phyloP scores from a whole-genome alignment of 2,888 invertebrate species.

The Drosophila paramelanica region DNA sequence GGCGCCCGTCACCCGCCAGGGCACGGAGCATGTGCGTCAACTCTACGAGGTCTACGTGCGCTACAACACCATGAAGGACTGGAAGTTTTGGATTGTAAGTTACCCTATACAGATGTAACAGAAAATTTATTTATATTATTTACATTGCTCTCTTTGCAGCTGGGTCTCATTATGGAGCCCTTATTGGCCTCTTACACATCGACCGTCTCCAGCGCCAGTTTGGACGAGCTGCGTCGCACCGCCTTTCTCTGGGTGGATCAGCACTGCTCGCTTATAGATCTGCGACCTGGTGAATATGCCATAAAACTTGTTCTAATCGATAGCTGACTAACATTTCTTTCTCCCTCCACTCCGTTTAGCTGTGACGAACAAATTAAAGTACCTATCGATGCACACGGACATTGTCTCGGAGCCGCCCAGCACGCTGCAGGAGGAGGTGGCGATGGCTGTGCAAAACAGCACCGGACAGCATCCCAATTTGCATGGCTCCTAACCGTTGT shows the following conservation, averaged over 20 bases:
- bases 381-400: constrained; percentile 96
- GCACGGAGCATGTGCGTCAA: constrained; percentile 95
- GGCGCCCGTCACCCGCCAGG: constrained; percentile 95
- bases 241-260: constrained; percentile 98
- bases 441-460: constrained; percentile 88
- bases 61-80: constrained; percentile 93
- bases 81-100: constrained; percentile 99
- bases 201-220: constrained; percentile 95
- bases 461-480: constrained; percentile 84
- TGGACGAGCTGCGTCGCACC: constrained; percentile 96
- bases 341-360: constrained; percentile 87
- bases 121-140: no score
- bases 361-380: constrained; percentile 95
- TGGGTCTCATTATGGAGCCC: constrained; percentile 95
- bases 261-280: constrained; percentile 96
- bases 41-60: constrained; percentile 97
- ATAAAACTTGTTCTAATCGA: no score
- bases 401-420: constrained; percentile 94
- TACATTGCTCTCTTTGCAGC: constrained; percentile 86
- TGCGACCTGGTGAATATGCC: constrained; percentile 91
- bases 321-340: not conserved
- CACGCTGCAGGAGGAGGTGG: constrained; percentile 95
- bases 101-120: no score
- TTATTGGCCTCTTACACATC: constrained; percentile 95
- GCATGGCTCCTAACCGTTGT: constrained; percentile 76